Conservation (phyloP, 2,113 vertebrate genomes). For the Menura novaehollandiae region DNA sequence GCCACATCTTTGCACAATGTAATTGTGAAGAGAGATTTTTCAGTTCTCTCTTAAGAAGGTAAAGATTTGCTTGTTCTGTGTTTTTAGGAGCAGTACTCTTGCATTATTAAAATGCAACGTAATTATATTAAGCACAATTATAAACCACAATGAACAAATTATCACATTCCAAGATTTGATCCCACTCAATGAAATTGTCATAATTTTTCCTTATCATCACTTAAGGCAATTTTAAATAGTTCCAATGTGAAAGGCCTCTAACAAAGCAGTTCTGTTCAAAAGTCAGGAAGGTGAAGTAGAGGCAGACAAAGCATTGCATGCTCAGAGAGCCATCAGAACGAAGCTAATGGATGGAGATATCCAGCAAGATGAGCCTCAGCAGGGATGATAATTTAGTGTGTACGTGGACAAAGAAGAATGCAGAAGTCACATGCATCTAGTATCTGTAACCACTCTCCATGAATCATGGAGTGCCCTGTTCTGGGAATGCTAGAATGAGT, state of each 20-base stretch:
- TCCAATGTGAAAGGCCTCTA: not conserved
- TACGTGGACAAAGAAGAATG: not conserved
- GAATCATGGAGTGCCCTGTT: not conserved
- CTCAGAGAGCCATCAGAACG: not conserved
- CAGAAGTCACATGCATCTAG: not conserved
- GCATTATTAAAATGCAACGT: not conserved
- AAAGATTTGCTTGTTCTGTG: not conserved
- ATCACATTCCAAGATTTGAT: not conserved
- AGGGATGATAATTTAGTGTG: not conserved
- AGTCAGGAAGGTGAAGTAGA: not conserved
- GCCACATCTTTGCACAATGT: not conserved
- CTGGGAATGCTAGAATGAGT: not conserved
- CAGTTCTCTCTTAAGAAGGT: not conserved
- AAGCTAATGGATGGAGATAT: not conserved
- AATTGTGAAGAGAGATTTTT: not conserved
- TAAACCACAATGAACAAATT: not conserved
- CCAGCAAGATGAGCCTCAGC: not conserved
- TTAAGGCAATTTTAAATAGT: not conserved
- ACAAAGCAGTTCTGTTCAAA: not conserved
- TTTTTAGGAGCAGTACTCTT: not conserved
- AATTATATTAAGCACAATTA: not conserved
- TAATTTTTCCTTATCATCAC: not conserved
- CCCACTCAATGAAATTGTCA: not conserved
- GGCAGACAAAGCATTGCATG: not conserved
- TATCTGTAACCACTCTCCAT: not conserved